Evolutionary conservation across 2,888 invertebrate species (phyloP).

Genomic region (Epinotia demarniana): DNA sequence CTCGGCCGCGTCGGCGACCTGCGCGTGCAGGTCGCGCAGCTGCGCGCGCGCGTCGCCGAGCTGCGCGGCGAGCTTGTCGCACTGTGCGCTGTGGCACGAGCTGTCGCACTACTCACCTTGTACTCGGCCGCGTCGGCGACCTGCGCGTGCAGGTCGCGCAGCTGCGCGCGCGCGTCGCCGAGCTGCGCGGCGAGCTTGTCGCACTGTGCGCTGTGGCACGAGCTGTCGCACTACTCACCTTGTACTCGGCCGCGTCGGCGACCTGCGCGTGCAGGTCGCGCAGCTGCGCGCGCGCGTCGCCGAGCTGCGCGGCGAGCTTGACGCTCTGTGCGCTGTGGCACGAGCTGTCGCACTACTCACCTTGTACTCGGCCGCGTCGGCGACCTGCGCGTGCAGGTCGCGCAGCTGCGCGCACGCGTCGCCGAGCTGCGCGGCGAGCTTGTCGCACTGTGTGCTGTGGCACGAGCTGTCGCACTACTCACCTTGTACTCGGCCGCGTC

Average conservation of each 20-base stretch:
- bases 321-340: slow-evolving; percentile 91
- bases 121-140: slow-evolving; percentile 93
- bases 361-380: slow-evolving; percentile 94
- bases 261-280: neutral
- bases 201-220: no score
- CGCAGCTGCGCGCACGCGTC: no score
- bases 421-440: no score
- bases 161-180: no score
- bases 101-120: slow-evolving; percentile 90
- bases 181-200: no score
- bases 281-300: slow-evolving; percentile 78
- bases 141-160: slow-evolving; percentile 87
- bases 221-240: neutral
- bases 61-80: slow-evolving; percentile 82
- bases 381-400: slow-evolving; percentile 89
- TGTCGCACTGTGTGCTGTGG: neutral
- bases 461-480: neutral
- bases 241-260: no score
- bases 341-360: slow-evolving; percentile 89
- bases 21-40: neutral
- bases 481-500: slow-evolving; percentile 90
- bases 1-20: no score
- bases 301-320: slow-evolving; percentile 75
- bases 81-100: slow-evolving; percentile 91
- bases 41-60: slow-evolving; percentile 80